phyloP scores from a whole-genome alignment of 2,888 invertebrate genomes.

The Criorhina ranunculi region DNA sequence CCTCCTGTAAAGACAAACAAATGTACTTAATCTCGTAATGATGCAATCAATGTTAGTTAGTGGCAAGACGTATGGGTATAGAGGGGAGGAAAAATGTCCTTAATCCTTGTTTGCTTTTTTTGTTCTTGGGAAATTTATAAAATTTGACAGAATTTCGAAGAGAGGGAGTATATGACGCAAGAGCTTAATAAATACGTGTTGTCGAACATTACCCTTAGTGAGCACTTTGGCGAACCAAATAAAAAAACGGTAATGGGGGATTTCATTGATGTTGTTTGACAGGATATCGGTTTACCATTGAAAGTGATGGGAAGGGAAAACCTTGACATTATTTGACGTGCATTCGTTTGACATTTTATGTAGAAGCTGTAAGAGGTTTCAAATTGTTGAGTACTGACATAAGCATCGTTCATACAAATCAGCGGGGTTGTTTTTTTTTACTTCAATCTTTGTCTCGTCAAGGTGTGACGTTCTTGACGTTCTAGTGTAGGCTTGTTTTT shows the following conservation, averaged over 20 bases:
- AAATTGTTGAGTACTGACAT: no score
- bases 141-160: constrained; percentile 35
- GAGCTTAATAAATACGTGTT: not conserved
- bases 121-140: constrained; percentile 13
- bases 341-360: no score
- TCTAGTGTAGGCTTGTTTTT: no score
- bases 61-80: not conserved
- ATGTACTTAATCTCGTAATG: constrained; percentile 9
- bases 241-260: constrained; percentile 1
- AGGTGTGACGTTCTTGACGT: no score
- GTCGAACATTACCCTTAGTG: not conserved
- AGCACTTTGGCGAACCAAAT: not conserved
- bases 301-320: not conserved
- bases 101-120: not conserved
- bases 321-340: not conserved
- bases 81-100: not conserved
- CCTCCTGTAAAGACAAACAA: constrained; percentile 23
- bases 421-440: no score
- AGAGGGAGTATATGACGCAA: not conserved
- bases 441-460: no score
- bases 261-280: not conserved
- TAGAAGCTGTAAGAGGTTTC: no score
- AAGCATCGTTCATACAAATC: no score
- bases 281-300: not conserved
- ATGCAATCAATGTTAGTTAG: constrained; percentile 27